These are phyloP conservation scores for Lutraria lutraria DNA, from an alignment of 2,888 invertebrate genomes.

Conservation along the genomic window DNA sequence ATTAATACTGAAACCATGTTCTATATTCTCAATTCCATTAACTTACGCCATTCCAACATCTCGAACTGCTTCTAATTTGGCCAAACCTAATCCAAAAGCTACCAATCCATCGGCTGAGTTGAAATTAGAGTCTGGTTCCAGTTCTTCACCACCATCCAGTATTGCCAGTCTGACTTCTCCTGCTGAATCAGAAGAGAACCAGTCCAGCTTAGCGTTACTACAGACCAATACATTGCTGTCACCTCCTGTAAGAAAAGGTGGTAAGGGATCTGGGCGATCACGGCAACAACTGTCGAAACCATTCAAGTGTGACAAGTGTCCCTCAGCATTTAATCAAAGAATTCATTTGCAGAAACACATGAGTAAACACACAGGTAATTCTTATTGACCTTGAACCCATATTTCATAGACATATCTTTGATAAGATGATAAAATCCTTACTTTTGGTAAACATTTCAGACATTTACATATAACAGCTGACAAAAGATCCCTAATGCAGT, in stretches of 20 bases:
- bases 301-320: constrained; percentile 85
- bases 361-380: constrained; percentile 86
- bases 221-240: background rate
- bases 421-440: too few relatives aligned
- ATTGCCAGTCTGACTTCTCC: background rate
- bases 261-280: background rate
- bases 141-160: background rate
- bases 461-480: too few relatives aligned
- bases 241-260: background rate
- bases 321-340: constrained; percentile 85
- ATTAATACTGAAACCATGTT: constrained; percentile 76
- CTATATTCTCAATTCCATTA: constrained; percentile 79
- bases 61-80: background rate
- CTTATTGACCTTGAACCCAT: background rate
- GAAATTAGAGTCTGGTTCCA: constrained; percentile 18
- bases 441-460: too few relatives aligned
- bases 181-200: background rate
- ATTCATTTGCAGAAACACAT: constrained; percentile 87
- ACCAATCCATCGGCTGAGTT: background rate
- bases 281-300: constrained; percentile 77
- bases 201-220: background rate
- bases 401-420: too few relatives aligned
- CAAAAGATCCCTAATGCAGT: too few relatives aligned
- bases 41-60: constrained; percentile 65
- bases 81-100: background rate